Base-by-base conservation (phyloP, 2,113 vertebrate genomes). In the Spilogale gracilis region DNA sequence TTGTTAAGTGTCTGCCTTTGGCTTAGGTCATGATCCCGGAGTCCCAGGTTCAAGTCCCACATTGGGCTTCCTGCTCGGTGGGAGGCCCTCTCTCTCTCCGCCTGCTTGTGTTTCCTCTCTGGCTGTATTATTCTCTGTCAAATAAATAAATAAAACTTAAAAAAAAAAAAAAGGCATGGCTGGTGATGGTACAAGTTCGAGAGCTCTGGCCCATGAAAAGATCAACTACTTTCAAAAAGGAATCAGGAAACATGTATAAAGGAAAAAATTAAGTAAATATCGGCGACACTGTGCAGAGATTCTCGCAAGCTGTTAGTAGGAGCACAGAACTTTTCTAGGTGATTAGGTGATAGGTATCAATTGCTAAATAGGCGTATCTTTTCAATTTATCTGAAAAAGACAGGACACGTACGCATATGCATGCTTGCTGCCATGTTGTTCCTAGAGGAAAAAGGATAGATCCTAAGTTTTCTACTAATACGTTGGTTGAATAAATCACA, bases 161-260 rank as follows among this genome's bases (percentile, higher is more conserved):
- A n/a, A n/a, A n/a, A n/a, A n/a, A n/a, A n/a, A n/a, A n/a, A n/a
- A n/a, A n/a, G 38, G 38, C 69, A 8, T 32, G 17, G 52, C 6
- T 74, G 56, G 54, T 21, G 45, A 1, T n/a, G 58, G 52, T 48
- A 13, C 48, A 5, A 54, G 48, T n/a, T 89, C 84, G 91, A 91
- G 89, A 89, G 67, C 48, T 67, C 79, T 71, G 86, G 45, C 17
- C 32, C 50, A 1, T 25, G 60, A 85, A 86, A 78, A 63, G 69
- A 88, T 93, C 93, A 91, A 58, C 61, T 38, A 67, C n/a, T 50
- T 95, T 81, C 78, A 61, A 80, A 84, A 85, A 89, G 76, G 63
- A 95, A 95, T 93, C 60, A 79, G 95, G 93, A 95, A 98, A 81
- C 73, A 76, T 27, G 6, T 80, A 91, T 52, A 56, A 69, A 21